These are phyloP conservation scores for Zosterops hypoxanthus DNA, from an alignment of 2,113 vertebrate genomes.

Conservation along the genomic window DNA sequence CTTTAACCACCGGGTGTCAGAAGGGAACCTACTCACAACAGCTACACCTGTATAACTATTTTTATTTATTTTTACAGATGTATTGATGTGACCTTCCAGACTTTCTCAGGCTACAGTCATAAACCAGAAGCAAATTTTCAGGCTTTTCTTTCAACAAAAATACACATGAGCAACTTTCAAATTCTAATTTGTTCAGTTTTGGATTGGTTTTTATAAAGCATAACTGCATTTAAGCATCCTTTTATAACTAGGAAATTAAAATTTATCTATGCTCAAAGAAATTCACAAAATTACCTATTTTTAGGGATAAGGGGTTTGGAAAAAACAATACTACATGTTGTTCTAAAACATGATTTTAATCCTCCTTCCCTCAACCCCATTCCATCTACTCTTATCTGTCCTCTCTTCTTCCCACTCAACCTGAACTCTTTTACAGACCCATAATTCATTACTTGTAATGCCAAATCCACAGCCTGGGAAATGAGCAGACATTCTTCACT, in stretches of 20 bases:
- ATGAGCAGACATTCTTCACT: background rate
- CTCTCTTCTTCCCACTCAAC: background rate
- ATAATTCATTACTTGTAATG: background rate
- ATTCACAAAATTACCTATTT: background rate
- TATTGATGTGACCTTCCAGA: background rate
- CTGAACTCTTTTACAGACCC: background rate
- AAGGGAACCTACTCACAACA: background rate
- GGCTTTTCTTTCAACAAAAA: background rate
- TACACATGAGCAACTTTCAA: background rate
- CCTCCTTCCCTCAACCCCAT: background rate
- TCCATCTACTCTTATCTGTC: background rate
- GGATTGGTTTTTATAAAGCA: background rate
- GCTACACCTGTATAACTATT: background rate
- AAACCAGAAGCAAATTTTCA: background rate
- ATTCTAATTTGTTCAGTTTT: background rate
- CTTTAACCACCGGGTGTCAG: slow-evolving; percentile 27
- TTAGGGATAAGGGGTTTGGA: background rate
- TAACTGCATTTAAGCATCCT: background rate
- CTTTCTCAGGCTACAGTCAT: background rate
- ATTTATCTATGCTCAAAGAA: background rate
- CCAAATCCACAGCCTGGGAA: background rate
- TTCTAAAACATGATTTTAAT: background rate
- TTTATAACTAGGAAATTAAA: background rate
- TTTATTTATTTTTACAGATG: background rate
- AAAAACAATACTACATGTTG: background rate